Percentiles rank a stretch among this genome's conserved stretches.
These are phyloP conservation scores for Oxytorus armatus DNA, from an alignment of 2,888 invertebrate genomes.

Conservation along the genomic window DNA sequence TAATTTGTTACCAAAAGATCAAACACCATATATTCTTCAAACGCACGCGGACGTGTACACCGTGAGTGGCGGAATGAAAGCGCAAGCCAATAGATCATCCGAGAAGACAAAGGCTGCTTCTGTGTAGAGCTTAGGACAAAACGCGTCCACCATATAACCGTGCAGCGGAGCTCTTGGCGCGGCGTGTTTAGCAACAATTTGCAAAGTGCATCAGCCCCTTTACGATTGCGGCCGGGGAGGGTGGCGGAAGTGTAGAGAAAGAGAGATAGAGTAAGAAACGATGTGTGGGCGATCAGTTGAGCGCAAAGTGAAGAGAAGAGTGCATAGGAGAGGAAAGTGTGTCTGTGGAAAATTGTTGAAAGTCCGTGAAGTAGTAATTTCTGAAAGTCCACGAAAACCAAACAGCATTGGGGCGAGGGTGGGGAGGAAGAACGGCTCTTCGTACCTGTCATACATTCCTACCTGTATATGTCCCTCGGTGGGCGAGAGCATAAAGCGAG, in stretches of 20 bases:
- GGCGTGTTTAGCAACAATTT: conserved; percentile 52
- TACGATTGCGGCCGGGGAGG: conserved; percentile 50
- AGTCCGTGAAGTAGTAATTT: conserved; percentile 42
- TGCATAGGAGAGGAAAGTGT: conserved; percentile 20
- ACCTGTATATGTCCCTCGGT: conserved; percentile 9
- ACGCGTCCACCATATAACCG: conserved; percentile 31
- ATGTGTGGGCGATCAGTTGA: conserved; percentile 25
- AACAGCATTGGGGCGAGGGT: conserved; percentile 1
- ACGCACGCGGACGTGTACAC: background rate
- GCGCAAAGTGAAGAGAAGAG: background rate
- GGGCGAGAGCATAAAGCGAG: conserved; percentile 33
- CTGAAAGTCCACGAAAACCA: conserved; percentile 18
- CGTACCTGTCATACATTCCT: conserved; percentile 8
- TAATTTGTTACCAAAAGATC: background rate
- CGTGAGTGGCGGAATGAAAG: conserved; percentile 5
- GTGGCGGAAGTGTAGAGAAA: background rate
- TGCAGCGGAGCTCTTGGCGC: conserved; percentile 20
- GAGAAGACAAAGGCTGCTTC: conserved; percentile 12
- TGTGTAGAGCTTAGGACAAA: conserved; percentile 26
- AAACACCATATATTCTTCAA: background rate
- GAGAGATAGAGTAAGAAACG: background rate
- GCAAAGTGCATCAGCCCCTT: conserved; percentile 57
- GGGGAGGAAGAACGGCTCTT: conserved; percentile 13
- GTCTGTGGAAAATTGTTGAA: conserved; percentile 48
- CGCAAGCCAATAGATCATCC: conserved; percentile 27